Evolutionary conservation across 1,140 invertebrate species (phyloP).

Genomic region (Anthonomus grandis): DNA sequence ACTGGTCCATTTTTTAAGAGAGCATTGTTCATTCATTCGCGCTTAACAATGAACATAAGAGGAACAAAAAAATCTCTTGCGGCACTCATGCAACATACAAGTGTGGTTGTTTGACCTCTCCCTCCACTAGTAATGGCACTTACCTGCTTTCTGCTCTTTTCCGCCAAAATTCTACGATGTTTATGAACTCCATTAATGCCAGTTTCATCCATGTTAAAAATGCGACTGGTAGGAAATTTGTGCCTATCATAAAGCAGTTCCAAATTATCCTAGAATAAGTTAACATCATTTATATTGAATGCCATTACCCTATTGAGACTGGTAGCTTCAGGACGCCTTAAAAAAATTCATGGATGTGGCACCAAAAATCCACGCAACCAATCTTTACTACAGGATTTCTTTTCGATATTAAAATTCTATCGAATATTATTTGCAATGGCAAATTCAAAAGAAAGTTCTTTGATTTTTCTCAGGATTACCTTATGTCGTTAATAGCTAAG

Average conservation of each 20-base stretch:
- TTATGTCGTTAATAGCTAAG: too few relatives aligned
- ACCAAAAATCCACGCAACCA: conserved; percentile 40
- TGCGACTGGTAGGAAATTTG: conserved; percentile 43
- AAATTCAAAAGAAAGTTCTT: not conserved
- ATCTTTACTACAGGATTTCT: conserved; percentile 33
- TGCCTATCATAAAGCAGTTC: conserved; percentile 40
- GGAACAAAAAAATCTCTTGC: conserved; percentile 47
- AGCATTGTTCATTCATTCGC: conserved; percentile 35
- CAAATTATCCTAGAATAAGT: conserved; percentile 44
- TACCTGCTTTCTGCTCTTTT: conserved; percentile 44
- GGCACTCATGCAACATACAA: conserved; percentile 43
- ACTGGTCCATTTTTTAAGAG: conserved; percentile 46
- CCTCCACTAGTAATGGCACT: conserved; percentile 36
- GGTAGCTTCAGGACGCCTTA: conserved; percentile 43
- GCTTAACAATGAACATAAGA: too few relatives aligned
- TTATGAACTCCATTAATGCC: conserved; percentile 47
- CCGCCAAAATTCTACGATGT: conserved; percentile 36
- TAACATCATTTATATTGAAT: conserved; percentile 43
- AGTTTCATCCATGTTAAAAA: conserved; percentile 51
- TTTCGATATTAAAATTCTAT: conserved; percentile 33
- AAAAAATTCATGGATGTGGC: conserved; percentile 26
- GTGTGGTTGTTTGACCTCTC: conserved; percentile 40
- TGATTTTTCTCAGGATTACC: not conserved
- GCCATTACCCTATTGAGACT: conserved; percentile 40
- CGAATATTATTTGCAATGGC: conserved; percentile 1